Percentiles rank a stretch among this genome's conserved stretches.
phyloP scores from a whole-genome alignment of 2,113 vertebrate genomes.

The Dryoscopus gambensis region DNA sequence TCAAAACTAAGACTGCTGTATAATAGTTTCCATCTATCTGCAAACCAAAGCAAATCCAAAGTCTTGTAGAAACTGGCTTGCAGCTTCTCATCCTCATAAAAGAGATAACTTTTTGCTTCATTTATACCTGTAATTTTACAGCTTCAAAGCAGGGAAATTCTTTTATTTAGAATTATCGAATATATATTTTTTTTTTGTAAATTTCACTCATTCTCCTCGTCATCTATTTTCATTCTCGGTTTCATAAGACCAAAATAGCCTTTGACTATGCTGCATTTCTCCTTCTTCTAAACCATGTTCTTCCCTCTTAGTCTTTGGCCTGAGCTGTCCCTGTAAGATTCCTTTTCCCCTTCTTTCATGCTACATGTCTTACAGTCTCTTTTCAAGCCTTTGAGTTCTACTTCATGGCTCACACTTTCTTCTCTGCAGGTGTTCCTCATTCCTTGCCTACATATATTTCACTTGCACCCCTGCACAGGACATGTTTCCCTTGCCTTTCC shows the following conservation, averaged over 20 bases:
- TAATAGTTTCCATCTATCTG: not conserved
- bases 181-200: not conserved
- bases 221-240: not conserved
- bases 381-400: not conserved
- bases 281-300: not conserved
- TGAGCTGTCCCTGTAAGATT: not conserved
- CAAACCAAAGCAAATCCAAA: not conserved
- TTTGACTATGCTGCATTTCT: not conserved
- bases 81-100: not conserved
- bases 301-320: not conserved
- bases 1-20: not conserved
- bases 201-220: not conserved
- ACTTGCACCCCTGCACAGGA: not conserved
- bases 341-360: not conserved
- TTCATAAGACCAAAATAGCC: not conserved
- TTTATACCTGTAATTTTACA: not conserved
- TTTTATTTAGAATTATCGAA: not conserved
- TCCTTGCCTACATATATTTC: not conserved
- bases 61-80: not conserved
- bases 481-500: not conserved
- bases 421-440: not conserved
- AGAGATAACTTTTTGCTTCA: not conserved
- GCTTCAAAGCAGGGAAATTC: not conserved
- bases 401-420: not conserved
- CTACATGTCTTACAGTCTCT: not conserved